Percentiles rank a stretch among this genome's conserved stretches.
Evolutionary conservation across 2,113 vertebrate genomes (phyloP).

Genomic region (Tachuris rubrigastra): DNA sequence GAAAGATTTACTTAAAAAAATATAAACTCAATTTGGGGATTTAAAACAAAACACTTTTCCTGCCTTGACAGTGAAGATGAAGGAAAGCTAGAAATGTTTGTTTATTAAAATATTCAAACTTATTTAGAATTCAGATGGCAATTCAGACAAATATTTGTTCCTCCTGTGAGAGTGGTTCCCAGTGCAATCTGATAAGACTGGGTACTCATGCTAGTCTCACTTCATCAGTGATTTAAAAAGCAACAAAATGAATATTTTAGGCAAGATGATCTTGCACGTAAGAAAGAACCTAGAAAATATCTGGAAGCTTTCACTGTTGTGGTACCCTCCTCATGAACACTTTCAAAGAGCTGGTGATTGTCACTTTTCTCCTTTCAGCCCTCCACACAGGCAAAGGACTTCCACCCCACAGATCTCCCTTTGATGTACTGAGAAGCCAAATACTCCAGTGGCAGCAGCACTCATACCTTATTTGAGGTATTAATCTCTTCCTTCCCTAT

Average conservation of each 20-base stretch:
- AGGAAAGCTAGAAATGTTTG: background rate
- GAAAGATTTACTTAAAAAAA: background rate
- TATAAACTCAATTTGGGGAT: background rate
- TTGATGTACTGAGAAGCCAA: background rate
- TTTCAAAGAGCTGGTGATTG: background rate
- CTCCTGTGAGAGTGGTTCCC: background rate
- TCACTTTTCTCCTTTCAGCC: background rate
- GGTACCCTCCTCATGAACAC: background rate
- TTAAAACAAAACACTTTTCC: background rate
- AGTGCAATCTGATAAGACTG: background rate
- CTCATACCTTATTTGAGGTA: background rate
- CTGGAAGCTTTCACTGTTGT: background rate
- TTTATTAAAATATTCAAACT: background rate
- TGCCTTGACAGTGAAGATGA: background rate
- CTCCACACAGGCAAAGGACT: accelerated
- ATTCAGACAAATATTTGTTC: background rate
- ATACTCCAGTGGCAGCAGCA: background rate
- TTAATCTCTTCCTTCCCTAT: background rate
- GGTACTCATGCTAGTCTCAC: background rate
- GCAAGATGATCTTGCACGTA: background rate
- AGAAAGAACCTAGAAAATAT: background rate
- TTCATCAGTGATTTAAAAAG: background rate
- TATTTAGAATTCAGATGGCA: background rate
- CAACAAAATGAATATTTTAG: background rate
- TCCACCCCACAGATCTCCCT: background rate